Evolutionary conservation across 37 sponge, comb jelly and placozoan genomes (phyloP), one percentile per base, ranked within the genome.

Genomic region (Mnemiopsis leidyi): DNA sequence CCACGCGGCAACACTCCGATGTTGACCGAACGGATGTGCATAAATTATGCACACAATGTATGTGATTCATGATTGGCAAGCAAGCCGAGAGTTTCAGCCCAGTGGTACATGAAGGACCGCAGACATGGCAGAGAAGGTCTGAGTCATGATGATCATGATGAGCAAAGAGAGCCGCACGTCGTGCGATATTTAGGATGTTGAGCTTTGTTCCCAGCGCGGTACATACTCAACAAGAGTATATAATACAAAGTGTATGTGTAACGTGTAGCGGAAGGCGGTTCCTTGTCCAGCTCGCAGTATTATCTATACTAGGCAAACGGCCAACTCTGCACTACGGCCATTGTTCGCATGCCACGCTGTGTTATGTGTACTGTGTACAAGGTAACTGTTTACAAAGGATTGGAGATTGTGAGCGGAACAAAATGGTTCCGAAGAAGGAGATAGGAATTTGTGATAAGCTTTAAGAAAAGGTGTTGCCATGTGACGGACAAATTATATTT

Each of bases 1-100:
- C 40, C 90, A 85, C 90, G 90, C 40, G 90, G 90, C 40, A 40
- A 48, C 61, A 48, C 61, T 48, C 13, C 61, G 61, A 48, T 48
- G 61, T 48, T 5, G 61, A 48, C 61, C 13, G 5, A 5, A 5
- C 61, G 61, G 5, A 77, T 77, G 20, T 77, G 79, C 79, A 77
- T 77, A 34, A 77, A 31, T 77, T 77, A 77, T 77, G 79, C 79
- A 77, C 61, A 48, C 61, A 48, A 13, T 48, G 9, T 48, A 48
- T 48, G 61, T 48, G 5, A 48, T 48, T 48, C 61, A 48, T 48
- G 61, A 13, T 48, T 48, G 61, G 61, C 13, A 48, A 48, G 61
- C 61, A 48, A 48, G 61, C 61, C 5, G 61, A 18, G 61, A 48
- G 61, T 48, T 48, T 13, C 61, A 48, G 13, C 61, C 61, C 61